Conservation (phyloP, 2,797 vertebrate genomes). For the Coregonus suidteri region DNA sequence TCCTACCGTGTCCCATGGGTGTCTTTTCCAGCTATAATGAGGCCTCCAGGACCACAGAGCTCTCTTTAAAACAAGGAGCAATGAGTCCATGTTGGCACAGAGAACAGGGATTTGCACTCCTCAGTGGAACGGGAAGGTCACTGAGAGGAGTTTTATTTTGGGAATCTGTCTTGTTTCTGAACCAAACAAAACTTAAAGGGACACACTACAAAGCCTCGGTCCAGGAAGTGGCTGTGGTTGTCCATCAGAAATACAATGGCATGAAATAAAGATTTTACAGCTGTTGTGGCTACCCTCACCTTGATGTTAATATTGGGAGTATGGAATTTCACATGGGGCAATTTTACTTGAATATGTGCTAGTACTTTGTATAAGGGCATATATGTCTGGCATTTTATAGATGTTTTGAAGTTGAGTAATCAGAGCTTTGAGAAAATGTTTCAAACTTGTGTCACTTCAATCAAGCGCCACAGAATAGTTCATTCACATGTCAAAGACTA, state of each 20-base stretch:
- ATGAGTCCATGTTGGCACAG: slow-evolving; percentile 79
- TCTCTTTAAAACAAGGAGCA: slow-evolving; percentile 79
- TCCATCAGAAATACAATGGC: slow-evolving; percentile 62
- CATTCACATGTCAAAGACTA: slow-evolving; percentile 34
- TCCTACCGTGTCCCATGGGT: slow-evolving; percentile 77
- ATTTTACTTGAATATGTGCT: slow-evolving; percentile 26
- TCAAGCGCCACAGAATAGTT: slow-evolving; percentile 44
- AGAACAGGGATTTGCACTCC: slow-evolving; percentile 75
- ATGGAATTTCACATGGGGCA: slow-evolving; percentile 39
- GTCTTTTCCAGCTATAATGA: slow-evolving; percentile 84
- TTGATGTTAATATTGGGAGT: slow-evolving; percentile 42
- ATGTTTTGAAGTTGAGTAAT: slow-evolving; percentile 44
- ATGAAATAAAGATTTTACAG: slow-evolving; percentile 60
- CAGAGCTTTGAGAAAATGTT: slow-evolving; percentile 45
- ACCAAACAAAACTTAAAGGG: slow-evolving; percentile 75
- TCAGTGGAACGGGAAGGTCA: slow-evolving; percentile 77
- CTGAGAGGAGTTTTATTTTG: slow-evolving; percentile 78
- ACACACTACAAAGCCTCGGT: slow-evolving; percentile 73
- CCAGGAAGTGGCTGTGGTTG: slow-evolving; percentile 60
- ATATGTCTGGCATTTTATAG: slow-evolving; percentile 39
- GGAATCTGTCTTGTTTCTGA: slow-evolving; percentile 75
- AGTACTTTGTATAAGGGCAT: slow-evolving; percentile 29
- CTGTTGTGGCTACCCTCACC: slow-evolving; percentile 46
- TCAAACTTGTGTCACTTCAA: slow-evolving; percentile 41
- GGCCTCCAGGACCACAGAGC: slow-evolving; percentile 79